Percentiles rank a stretch among this genome's conserved stretches.
Evolutionary conservation across 2,888 invertebrate species (phyloP).

Genomic region (Dryobotodes eremita): DNA sequence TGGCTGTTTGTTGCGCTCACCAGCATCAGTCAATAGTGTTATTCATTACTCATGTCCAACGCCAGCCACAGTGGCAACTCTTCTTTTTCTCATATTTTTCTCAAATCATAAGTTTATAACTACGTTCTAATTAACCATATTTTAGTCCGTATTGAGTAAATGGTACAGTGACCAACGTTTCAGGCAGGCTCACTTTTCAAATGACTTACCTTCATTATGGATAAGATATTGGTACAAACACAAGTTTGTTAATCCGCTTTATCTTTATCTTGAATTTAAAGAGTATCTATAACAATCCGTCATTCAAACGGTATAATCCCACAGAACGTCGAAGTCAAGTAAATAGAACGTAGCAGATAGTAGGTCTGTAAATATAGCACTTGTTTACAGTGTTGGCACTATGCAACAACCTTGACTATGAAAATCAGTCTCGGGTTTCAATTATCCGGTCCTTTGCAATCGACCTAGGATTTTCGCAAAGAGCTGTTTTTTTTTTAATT

Average conservation of each 20-base stretch:
- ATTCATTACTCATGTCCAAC: no score
- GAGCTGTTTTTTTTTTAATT: neutral
- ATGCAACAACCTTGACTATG: neutral
- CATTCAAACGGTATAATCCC: constrained; percentile 19
- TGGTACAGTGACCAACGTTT: neutral
- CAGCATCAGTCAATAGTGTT: neutral
- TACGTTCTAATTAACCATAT: neutral
- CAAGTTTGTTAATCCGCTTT: constrained; percentile 26
- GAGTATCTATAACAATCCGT: constrained; percentile 24
- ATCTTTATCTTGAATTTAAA: constrained; percentile 36
- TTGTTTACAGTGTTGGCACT: neutral
- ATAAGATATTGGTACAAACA: constrained; percentile 31
- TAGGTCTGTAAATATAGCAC: neutral
- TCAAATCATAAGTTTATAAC: neutral
- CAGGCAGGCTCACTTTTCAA: neutral
- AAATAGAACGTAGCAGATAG: neutral
- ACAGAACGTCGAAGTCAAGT: neutral
- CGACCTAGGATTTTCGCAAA: neutral
- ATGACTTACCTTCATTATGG: constrained; percentile 27
- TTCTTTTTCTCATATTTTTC: neutral
- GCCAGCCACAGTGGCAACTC: neutral
- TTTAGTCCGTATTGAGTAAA: no score
- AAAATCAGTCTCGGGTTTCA: neutral
- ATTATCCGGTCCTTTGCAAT: neutral
- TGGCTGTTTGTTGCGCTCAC: neutral